These are phyloP conservation scores for Rissa tridactyla DNA, from an alignment of 2,113 vertebrate genomes.

Conservation along the genomic window DNA sequence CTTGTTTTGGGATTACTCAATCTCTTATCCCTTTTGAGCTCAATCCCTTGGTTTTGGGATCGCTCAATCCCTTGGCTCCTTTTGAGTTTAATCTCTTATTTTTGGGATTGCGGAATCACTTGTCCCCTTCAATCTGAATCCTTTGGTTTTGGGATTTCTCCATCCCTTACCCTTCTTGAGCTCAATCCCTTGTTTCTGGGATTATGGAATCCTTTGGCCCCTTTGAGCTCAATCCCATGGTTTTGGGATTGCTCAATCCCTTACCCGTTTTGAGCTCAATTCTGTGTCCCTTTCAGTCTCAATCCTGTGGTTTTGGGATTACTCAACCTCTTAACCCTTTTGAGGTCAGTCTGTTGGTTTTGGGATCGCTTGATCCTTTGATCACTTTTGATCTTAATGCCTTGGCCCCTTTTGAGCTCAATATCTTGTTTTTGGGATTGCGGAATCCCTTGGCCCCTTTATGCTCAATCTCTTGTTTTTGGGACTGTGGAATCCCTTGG, in stretches of 20 bases:
- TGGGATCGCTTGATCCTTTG: not conserved
- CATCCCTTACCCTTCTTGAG: not conserved
- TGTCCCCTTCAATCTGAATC: too few relatives aligned
- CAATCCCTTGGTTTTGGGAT: not conserved
- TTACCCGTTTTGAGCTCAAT: not conserved
- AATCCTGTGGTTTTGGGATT: not conserved
- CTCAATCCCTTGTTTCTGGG: not conserved
- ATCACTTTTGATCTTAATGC: not conserved
- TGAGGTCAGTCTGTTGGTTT: not conserved
- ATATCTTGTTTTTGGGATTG: not conserved
- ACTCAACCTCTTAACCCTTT: not conserved
- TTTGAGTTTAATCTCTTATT: not conserved
- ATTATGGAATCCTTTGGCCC: not conserved
- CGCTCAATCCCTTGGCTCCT: not conserved
- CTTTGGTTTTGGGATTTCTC: too few relatives aligned
- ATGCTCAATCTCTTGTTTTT: accelerated
- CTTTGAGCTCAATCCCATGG: not conserved
- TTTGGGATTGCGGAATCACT: not conserved
- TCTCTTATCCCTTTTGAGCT: not conserved
- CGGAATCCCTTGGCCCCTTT: not conserved
- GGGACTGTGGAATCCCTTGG: not conserved
- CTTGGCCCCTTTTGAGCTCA: not conserved
- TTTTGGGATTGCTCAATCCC: not conserved
- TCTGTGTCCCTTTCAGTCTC: not conserved
- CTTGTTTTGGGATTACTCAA: not conserved